Conservation (phyloP, 2,888 invertebrate species). For the Hydraecia micacea region DNA sequence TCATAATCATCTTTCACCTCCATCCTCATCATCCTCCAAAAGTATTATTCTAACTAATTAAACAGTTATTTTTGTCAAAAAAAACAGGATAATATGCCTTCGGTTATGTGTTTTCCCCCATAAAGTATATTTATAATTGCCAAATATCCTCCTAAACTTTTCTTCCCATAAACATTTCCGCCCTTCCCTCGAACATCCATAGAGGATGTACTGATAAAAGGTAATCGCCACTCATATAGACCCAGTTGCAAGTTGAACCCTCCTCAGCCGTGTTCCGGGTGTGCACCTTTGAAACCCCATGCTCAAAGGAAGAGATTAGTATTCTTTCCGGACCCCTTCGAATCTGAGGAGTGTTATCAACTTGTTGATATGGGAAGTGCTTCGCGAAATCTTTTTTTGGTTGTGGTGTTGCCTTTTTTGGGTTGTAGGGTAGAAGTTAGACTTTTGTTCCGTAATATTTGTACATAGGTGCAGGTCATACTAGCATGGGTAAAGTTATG, state of each 20-base stretch:
- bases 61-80: neutral
- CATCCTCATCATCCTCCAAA: too few species aligned
- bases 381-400: constrained; percentile 32
- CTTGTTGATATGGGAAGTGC: constrained; percentile 55
- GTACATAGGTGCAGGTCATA: neutral
- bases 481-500: neutral
- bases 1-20: neutral
- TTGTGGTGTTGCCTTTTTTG: constrained; percentile 7
- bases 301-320: constrained; percentile 49
- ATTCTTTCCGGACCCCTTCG: constrained; percentile 49
- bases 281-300: constrained; percentile 36
- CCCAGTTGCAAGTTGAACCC: constrained; percentile 32
- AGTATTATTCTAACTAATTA: neutral
- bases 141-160: neutral
- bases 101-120: neutral
- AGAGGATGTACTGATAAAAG: constrained; percentile 48
- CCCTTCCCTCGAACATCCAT: neutral
- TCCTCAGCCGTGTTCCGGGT: constrained; percentile 37
- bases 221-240: constrained; percentile 34
- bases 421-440: neutral
- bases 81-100: neutral
- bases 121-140: neutral
- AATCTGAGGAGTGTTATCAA: constrained; percentile 50
- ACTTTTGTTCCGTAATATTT: neutral
- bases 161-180: neutral